phyloP scores from a whole-genome alignment of 1,140 invertebrate species.

The Subanguina moxae region DNA sequence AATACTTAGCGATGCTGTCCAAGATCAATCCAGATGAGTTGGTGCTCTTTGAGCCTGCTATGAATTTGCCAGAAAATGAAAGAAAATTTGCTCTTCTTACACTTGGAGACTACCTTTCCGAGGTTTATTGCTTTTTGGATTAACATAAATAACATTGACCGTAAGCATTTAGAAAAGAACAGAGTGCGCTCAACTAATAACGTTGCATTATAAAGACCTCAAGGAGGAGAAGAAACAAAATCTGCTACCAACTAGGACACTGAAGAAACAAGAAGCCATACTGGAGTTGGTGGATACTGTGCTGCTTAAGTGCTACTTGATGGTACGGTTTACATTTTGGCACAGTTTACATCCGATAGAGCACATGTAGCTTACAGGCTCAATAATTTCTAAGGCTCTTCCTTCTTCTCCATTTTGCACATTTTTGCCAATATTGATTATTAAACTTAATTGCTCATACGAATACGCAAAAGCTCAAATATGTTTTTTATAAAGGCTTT shows the following conservation, averaged over 20 bases:
- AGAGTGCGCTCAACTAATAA: conserved; percentile 21
- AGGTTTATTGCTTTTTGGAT: conserved; percentile 11
- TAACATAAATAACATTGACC: neutral
- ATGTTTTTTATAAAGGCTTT: too few relatives aligned
- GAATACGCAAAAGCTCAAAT: too few relatives aligned
- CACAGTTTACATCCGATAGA: neutral
- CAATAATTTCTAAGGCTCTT: too few relatives aligned
- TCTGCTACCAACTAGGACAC: conserved; percentile 21
- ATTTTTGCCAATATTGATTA: too few relatives aligned
- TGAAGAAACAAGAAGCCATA: conserved; percentile 23
- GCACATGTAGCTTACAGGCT: too few relatives aligned
- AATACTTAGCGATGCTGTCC: conserved; percentile 28
- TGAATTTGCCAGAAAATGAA: conserved; percentile 34
- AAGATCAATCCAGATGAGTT: conserved; percentile 21
- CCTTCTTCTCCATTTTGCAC: neutral
- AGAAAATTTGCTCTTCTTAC: conserved; percentile 33
- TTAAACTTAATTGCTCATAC: neutral
- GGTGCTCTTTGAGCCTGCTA: conserved; percentile 26
- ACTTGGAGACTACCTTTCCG: conserved; percentile 33
- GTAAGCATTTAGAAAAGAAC: conserved; percentile 31
- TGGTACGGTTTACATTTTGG: conserved; percentile 21
- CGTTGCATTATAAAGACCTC: conserved; percentile 22
- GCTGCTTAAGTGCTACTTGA: conserved; percentile 65
- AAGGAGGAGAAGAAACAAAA: conserved; percentile 30
- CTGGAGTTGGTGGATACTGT: conserved; percentile 64